These are phyloP conservation scores for Actinostola sp. DNA, from an alignment of 92 coral and sea anemone species.

Conservation along the genomic window DNA sequence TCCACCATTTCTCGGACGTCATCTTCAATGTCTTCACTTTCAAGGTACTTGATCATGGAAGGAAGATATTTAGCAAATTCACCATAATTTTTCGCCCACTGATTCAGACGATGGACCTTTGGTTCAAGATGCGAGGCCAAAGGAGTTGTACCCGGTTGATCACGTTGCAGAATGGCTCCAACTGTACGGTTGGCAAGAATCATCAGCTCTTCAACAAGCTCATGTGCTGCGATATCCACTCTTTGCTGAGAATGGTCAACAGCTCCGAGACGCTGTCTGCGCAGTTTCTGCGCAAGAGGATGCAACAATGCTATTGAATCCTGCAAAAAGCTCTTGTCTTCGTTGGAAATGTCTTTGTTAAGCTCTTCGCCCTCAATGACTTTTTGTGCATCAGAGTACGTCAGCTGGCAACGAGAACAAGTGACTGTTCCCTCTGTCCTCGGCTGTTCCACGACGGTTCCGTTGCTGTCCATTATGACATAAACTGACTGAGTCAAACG, in stretches of 20 bases:
- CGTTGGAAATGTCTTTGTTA: not conserved
- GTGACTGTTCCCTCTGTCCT: constrained; percentile 54
- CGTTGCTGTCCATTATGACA: constrained; percentile 50
- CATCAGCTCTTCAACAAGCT: constrained; percentile 92
- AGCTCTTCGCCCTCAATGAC: constrained; percentile 36
- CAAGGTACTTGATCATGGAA: constrained; percentile 23
- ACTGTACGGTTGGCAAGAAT: constrained; percentile 77
- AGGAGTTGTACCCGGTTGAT: constrained; percentile 57
- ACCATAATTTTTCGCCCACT: constrained; percentile 72
- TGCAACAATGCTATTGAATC: constrained; percentile 23
- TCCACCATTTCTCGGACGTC: constrained; percentile 15
- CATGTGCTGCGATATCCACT: constrained; percentile 78
- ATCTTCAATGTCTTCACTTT: constrained; percentile 1
- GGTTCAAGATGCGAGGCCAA: constrained; percentile 78
- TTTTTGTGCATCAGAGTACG: constrained; percentile 73
- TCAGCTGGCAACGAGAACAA: constrained; percentile 66
- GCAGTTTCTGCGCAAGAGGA: constrained; percentile 54
- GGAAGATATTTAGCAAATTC: constrained; percentile 52
- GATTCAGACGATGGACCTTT: constrained; percentile 66
- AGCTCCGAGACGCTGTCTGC: constrained; percentile 72
- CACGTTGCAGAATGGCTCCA: constrained; percentile 47
- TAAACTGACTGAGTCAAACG: constrained; percentile 77
- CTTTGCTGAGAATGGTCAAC: constrained; percentile 57
- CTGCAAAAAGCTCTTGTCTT: not conserved
- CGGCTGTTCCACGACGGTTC: constrained; percentile 24